Evolutionary conservation across 2,113 vertebrate species (phyloP).

Genomic region (Sander lucioperca): DNA sequence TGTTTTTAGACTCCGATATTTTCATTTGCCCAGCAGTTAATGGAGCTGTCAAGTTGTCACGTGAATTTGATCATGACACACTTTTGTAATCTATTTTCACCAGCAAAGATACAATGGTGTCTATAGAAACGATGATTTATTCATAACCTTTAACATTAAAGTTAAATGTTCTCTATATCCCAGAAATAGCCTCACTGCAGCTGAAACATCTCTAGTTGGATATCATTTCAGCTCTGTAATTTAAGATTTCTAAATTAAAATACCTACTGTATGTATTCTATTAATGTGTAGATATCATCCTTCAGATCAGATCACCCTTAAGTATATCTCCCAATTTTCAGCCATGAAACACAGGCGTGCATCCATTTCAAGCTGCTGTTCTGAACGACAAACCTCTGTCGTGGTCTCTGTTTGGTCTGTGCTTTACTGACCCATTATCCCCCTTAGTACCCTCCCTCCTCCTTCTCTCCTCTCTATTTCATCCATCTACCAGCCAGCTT

Average conservation of each 20-base stretch:
- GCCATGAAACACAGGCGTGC: neutral
- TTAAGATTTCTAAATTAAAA: neutral
- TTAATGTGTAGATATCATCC: neutral
- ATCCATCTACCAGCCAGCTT: constrained; percentile 13
- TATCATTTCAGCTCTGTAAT: neutral
- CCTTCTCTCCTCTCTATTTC: constrained; percentile 3
- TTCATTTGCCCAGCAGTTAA: constrained; percentile 45
- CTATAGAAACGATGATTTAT: neutral
- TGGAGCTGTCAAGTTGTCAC: constrained; percentile 53
- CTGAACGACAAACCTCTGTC: neutral
- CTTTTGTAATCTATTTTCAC: constrained; percentile 44
- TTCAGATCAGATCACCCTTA: neutral
- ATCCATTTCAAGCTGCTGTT: constrained; percentile 1
- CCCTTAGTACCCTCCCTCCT: neutral
- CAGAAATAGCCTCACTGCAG: neutral
- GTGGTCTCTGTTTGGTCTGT: neutral
- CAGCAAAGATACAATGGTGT: neutral
- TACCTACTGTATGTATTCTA: neutral
- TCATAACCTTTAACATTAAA: neutral
- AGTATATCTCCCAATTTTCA: neutral
- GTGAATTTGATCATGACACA: constrained; percentile 40
- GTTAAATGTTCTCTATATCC: neutral
- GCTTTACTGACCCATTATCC: constrained; percentile 10
- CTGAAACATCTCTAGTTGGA: neutral
- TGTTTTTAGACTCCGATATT: constrained; percentile 12